Evolutionary conservation across 2,888 invertebrate genomes (phyloP), one percentile per base, ranked within the genome.

Genomic region (Hemicrepidius hirtus): DNA sequence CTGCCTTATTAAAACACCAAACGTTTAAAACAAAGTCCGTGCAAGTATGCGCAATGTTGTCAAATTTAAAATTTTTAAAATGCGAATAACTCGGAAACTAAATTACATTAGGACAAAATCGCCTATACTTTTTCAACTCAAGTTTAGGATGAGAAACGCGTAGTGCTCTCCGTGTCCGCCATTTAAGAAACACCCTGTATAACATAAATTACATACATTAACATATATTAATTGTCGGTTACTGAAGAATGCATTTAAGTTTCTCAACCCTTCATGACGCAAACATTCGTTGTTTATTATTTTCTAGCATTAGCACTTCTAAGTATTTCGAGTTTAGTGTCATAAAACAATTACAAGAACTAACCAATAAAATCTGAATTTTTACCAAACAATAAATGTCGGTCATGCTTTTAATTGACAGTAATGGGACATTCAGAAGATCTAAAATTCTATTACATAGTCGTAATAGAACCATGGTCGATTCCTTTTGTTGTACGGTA

Each of bases 331-430:
- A 20, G 37, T 13, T 13, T 37, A 21, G 20, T 1, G 18, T 20
- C 57, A 12, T 57, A 57, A 57, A 57, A 37, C 57, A 35, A 57
- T 57, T 21, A 18, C 57, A 37, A 7, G 57, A 57, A 37, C 16
- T 4, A 12, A 10, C 18, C 20, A 18, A 57, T 57, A 37, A 57
- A 57, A 12, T 35, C 10, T 1, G 57, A 37, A 57, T 21, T 57
- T 57, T 50, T 44, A 44, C 18, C 13, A 44, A 44, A 16, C 20
- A 50, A 28, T 12, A 50, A 28, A 28, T 50, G 20, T 50, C 50
- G 24, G 12, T 28, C 50, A 28, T 24, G 50, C 18, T 6, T 21
- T 50, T 50, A 24, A 50, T 50, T 21, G 28, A 24, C 21, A 24
- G 24, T 21, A 50, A 50, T 57, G 57, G 37, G 18, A 18, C 7